These are phyloP conservation scores for Lepisosteus oculatus DNA, from an alignment of 2,113 vertebrate genomes.

Conservation along the genomic window DNA sequence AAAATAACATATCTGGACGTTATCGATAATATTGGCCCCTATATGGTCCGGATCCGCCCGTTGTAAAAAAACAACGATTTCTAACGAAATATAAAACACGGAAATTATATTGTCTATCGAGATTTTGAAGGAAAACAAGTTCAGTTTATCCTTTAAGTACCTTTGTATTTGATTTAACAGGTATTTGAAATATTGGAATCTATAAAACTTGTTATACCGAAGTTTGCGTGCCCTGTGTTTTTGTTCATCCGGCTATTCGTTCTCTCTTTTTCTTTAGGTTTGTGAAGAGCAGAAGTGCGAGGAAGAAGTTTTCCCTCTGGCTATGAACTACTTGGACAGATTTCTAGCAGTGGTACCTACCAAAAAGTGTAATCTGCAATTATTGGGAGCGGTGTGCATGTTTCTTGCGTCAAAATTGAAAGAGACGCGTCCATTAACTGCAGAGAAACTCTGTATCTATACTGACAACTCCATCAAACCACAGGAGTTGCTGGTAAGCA, in stretches of 20 bases:
- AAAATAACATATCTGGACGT: constrained; percentile 42
- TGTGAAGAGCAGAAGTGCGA: constrained; percentile 97
- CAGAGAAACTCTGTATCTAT: constrained; percentile 94
- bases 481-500: constrained; percentile 92
- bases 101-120: constrained; percentile 14
- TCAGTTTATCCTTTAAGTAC: neutral
- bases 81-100: constrained; percentile 38
- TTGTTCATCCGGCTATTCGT: constrained; percentile 17
- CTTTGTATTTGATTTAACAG: neutral
- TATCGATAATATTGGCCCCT: constrained; percentile 51
- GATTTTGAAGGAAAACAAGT: neutral
- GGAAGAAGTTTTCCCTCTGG: constrained; percentile 94
- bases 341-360: constrained; percentile 91
- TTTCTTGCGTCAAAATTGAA: constrained; percentile 96
- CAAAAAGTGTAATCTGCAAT: constrained; percentile 89
- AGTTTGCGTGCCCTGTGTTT: constrained; percentile 15
- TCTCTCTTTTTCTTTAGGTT: constrained; percentile 67
- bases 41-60: constrained; percentile 49
- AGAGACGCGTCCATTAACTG: constrained; percentile 92
- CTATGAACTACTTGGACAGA: constrained; percentile 98
- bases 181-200: neutral
- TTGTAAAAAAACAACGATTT: constrained; percentile 52
- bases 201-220: neutral
- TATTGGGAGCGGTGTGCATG: constrained; percentile 94
- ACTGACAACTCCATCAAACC: constrained; percentile 95